These are phyloP conservation scores for Drosophila varians DNA, from an alignment of 1,140 invertebrate genomes.

Conservation along the genomic window DNA sequence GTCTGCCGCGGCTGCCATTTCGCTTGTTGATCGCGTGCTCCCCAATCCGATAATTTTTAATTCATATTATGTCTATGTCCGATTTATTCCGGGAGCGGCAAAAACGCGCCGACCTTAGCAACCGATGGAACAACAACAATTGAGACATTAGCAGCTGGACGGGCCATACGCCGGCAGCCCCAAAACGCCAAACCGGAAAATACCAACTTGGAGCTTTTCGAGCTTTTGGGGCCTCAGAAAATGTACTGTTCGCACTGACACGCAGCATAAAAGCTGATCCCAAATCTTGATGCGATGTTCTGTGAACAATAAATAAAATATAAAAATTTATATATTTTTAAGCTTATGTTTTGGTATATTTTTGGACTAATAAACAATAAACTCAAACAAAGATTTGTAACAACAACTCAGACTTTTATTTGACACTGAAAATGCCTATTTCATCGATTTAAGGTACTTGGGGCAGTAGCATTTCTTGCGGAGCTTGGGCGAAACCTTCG, in stretches of 20 bases:
- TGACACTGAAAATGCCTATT: background rate
- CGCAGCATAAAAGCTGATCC: background rate
- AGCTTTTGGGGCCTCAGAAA: background rate
- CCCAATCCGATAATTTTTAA: conserved; percentile 7
- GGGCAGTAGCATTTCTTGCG: conserved; percentile 61
- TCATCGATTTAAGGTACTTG: conserved; percentile 43
- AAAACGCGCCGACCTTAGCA: conserved; percentile 25
- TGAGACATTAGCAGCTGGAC: background rate
- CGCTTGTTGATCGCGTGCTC: conserved; percentile 30
- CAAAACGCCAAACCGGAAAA: conserved; percentile 6
- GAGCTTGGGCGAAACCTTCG: conserved; percentile 9
- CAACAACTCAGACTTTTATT: too few species aligned
- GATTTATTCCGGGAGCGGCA: conserved; percentile 24
- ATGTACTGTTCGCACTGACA: background rate
- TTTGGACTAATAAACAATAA: too few species aligned
- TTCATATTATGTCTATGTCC: conserved; percentile 27
- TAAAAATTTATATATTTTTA: too few species aligned
- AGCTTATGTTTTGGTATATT: too few species aligned
- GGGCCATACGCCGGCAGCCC: background rate
- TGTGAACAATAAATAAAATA: too few species aligned
- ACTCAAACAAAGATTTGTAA: too few species aligned
- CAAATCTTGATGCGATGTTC: too few species aligned
- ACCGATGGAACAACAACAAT: conserved; percentile 15
- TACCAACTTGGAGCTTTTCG: background rate
- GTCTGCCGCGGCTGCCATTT: conserved; percentile 37